A percentile compares a stretch with the other conserved stretches of the same genome.
Evolutionary conservation across 2,113 vertebrate genomes (phyloP).

Genomic region (Brachirus orientalis): DNA sequence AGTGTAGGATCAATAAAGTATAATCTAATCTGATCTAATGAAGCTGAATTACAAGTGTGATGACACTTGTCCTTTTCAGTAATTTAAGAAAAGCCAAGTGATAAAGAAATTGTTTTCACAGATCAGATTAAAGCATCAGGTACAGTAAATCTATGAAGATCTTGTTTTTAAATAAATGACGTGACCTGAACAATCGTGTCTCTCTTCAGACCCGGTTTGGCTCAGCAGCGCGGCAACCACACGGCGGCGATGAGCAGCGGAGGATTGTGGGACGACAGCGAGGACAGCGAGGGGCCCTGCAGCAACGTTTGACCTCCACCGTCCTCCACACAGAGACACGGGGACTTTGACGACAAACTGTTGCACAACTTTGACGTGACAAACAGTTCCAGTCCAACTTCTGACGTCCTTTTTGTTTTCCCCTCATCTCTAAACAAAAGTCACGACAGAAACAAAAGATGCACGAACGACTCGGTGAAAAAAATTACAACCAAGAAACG

Average conservation of each 20-base stretch:
- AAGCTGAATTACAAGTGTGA: neutral
- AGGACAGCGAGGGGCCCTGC: constrained; percentile 84
- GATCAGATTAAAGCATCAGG: neutral
- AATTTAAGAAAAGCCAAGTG: too few species aligned
- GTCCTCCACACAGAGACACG: neutral
- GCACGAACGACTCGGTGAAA: constrained; percentile 6
- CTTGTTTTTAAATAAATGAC: neutral
- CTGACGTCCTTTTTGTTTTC: too few species aligned
- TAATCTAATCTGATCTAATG: too few species aligned
- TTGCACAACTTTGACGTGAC: neutral
- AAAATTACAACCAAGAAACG: neutral
- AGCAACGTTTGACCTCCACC: constrained; percentile 76
- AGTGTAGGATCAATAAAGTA: neutral
- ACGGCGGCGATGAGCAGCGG: constrained; percentile 23
- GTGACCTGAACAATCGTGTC: neutral
- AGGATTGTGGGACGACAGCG: constrained; percentile 79
- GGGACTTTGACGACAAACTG: neutral
- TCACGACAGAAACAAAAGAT: neutral
- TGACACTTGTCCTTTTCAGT: too few species aligned
- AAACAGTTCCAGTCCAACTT: too few species aligned
- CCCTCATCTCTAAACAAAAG: too few species aligned
- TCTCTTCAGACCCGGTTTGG: constrained; percentile 52
- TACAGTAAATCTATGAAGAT: neutral
- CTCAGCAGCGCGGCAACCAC: constrained; percentile 48
- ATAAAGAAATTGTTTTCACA: too few species aligned